Percentiles rank a stretch among this genome's conserved stretches.
These are phyloP conservation scores for Hymenochirus boettgeri DNA, from an alignment of 2,113 vertebrate genomes.

Conservation along the genomic window DNA sequence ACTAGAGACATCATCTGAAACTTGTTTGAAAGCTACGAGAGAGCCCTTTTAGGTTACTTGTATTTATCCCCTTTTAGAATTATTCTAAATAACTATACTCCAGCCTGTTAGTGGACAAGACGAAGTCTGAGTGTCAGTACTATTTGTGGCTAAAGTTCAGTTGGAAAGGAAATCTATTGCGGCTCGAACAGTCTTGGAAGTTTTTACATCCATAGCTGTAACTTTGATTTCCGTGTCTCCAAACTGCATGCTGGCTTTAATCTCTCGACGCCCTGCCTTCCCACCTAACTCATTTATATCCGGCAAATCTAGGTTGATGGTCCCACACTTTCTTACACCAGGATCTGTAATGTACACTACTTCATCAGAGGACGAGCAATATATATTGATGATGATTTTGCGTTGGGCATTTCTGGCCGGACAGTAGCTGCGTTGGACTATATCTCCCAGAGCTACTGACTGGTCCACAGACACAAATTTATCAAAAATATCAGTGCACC, in stretches of 20 bases:
- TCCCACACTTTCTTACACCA: slow-evolving; percentile 85
- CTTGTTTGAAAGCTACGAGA: too few species aligned
- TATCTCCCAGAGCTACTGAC: slow-evolving; percentile 87
- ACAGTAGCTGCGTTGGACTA: slow-evolving; percentile 88
- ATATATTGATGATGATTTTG: slow-evolving; percentile 93
- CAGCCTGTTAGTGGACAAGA: too few species aligned
- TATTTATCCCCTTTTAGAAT: too few species aligned
- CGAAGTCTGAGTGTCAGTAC: too few species aligned
- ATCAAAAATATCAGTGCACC: slow-evolving; percentile 95
- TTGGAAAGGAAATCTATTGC: slow-evolving; percentile 94
- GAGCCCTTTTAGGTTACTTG: too few species aligned
- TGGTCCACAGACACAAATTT: slow-evolving; percentile 88
- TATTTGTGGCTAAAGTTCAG: too few species aligned
- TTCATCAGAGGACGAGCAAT: slow-evolving; percentile 79
- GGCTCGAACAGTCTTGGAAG: slow-evolving; percentile 72
- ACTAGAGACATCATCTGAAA: too few species aligned
- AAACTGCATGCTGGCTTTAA: slow-evolving; percentile 89
- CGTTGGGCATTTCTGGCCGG: slow-evolving; percentile 80
- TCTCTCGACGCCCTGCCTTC: slow-evolving; percentile 72
- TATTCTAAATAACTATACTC: too few species aligned
- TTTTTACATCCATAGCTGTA: slow-evolving; percentile 78
- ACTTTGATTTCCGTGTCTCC: slow-evolving; percentile 96
- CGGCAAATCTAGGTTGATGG: slow-evolving; percentile 82
- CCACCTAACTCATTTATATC: slow-evolving; percentile 36
- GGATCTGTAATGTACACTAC: slow-evolving; percentile 86